A percentile compares a stretch with the other conserved stretches of the same genome.
Evolutionary conservation across 2,888 invertebrate species (phyloP).

Genomic region (Drosophila peninsularis): DNA sequence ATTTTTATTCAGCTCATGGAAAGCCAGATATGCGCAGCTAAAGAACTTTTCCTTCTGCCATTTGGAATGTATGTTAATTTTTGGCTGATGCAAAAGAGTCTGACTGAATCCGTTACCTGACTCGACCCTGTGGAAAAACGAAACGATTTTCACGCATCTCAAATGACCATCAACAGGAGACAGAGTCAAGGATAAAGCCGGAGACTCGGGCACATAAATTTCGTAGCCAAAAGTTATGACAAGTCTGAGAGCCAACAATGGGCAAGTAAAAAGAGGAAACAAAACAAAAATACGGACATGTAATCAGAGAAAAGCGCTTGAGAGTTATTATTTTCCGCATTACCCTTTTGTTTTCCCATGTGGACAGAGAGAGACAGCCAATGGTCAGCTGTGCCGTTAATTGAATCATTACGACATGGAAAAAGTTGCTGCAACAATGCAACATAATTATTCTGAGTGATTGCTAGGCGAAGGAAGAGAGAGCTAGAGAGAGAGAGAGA

Average conservation of each 20-base stretch:
- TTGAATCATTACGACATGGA: slow-evolving; percentile 72
- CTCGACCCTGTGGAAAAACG: slow-evolving; percentile 12
- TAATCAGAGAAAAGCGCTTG: slow-evolving; percentile 43
- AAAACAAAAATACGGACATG: slow-evolving; percentile 24
- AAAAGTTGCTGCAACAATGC: slow-evolving; percentile 65
- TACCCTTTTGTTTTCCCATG: slow-evolving; percentile 69
- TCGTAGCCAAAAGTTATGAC: slow-evolving; percentile 60
- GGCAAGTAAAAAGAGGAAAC: slow-evolving; percentile 1
- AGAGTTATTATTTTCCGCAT: slow-evolving; percentile 12
- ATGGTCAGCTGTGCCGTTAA: slow-evolving; percentile 78
- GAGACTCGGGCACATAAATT: slow-evolving; percentile 50
- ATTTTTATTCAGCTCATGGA: neutral
- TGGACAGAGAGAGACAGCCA: slow-evolving; percentile 18
- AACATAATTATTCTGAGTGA: slow-evolving; percentile 77
- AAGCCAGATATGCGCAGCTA: neutral
- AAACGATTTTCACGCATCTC: slow-evolving; percentile 37
- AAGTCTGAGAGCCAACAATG: slow-evolving; percentile 48
- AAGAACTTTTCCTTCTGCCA: slow-evolving; percentile 12
- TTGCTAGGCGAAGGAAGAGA: slow-evolving; percentile 38
- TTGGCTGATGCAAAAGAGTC: slow-evolving; percentile 26
- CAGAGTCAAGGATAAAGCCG: slow-evolving; percentile 32
- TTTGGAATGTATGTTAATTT: slow-evolving; percentile 10
- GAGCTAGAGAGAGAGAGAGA: neutral
- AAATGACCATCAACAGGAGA: slow-evolving; percentile 51
- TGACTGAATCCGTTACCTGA: neutral